phyloP scores from a whole-genome alignment of 2,113 vertebrate species.

The Eonycteris spelaea region DNA sequence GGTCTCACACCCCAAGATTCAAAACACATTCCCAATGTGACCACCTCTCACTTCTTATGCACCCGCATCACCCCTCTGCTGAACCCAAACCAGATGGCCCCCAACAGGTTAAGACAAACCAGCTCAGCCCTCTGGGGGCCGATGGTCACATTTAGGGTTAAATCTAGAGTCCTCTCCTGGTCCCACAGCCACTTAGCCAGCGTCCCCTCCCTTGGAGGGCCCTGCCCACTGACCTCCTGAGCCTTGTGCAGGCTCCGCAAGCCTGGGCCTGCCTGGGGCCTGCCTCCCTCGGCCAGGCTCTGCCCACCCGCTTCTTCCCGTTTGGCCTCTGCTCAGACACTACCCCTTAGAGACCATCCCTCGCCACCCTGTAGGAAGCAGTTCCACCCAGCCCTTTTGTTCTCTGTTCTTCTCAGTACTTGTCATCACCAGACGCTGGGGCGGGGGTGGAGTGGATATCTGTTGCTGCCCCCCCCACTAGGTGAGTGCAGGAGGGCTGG shows the following conservation, averaged over 20 bases:
- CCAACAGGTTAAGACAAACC: neutral
- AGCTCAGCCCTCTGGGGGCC: neutral
- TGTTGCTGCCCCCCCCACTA: neutral
- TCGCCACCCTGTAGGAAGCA: neutral
- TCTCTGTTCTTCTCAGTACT: neutral
- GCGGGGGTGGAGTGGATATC: neutral
- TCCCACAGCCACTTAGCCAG: neutral
- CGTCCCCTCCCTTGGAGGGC: too few relatives aligned
- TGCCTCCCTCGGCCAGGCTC: neutral
- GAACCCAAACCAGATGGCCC: neutral
- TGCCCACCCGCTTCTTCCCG: neutral
- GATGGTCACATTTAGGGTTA: neutral
- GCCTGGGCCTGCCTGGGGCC: neutral
- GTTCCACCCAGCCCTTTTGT: neutral
- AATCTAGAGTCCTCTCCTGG: neutral
- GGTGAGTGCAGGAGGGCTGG: neutral
- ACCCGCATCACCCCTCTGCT: neutral
- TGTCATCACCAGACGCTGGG: neutral
- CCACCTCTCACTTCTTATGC: neutral
- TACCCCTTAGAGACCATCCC: neutral
- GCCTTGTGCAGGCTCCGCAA: neutral
- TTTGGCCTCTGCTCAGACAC: too few relatives aligned
- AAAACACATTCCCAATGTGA: neutral
- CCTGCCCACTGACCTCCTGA: neutral
- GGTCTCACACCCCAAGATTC: neutral